phyloP scores from a whole-genome alignment of 1,140 invertebrate genomes.

The Drosophila triauraria region DNA sequence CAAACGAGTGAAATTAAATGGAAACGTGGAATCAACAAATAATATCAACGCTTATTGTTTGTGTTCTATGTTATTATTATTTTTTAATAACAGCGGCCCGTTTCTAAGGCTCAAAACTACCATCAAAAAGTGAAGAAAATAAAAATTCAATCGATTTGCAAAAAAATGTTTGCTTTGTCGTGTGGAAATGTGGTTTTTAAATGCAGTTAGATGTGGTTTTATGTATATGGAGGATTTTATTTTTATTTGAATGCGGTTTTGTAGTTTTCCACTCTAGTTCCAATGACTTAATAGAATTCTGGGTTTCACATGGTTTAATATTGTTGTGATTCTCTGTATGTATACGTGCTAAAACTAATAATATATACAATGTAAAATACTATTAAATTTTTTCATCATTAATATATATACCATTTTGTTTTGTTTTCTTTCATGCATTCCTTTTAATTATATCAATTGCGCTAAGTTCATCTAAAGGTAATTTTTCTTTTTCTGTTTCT shows the following conservation, averaged over 20 bases:
- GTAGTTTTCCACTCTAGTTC: conserved; percentile 43
- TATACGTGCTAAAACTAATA: conserved; percentile 83
- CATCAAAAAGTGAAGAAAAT: conserved; percentile 6
- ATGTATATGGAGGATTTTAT: conserved; percentile 46
- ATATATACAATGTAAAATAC: conserved; percentile 84
- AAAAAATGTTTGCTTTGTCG: conserved; percentile 14
- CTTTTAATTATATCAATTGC: conserved; percentile 83
- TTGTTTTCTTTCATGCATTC: conserved; percentile 50
- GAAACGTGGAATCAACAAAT: conserved; percentile 13
- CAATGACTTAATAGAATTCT: conserved; percentile 71
- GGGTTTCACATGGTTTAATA: conserved; percentile 60
- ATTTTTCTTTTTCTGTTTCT: conserved; percentile 35
- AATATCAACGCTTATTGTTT: conserved; percentile 9
- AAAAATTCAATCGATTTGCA: conserved; percentile 20
- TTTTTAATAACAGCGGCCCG: conserved; percentile 6
- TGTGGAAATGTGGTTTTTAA: conserved; percentile 42
- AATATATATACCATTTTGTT: conserved; percentile 29
- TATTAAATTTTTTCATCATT: conserved; percentile 51
- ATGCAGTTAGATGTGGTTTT: conserved; percentile 45
- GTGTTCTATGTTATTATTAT: conserved; percentile 5
- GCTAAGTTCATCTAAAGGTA: conserved; percentile 85
- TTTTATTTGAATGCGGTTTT: conserved; percentile 32
- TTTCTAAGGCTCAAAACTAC: conserved; percentile 9
- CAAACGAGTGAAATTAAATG: conserved; percentile 4
- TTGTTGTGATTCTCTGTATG: conserved; percentile 49